A percentile compares a stretch with the other conserved stretches of the same genome.
These are phyloP conservation scores for Agrotis clavis DNA, from an alignment of 2,888 invertebrate genomes.

Conservation along the genomic window DNA sequence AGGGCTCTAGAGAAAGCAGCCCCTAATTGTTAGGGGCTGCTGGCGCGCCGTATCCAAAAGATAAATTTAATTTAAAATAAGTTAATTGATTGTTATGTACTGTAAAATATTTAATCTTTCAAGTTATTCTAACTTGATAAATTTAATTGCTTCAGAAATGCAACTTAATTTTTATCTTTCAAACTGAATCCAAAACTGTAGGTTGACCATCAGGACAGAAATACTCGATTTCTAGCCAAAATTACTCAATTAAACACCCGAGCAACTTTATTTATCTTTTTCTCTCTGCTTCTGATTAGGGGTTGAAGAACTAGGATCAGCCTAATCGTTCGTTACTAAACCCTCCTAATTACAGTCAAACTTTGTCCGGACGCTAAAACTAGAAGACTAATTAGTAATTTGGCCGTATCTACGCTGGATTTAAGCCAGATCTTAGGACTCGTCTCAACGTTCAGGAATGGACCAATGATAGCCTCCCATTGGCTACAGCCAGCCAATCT, in stretches of 20 bases:
- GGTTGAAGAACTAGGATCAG: conserved; percentile 40
- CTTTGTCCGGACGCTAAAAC: conserved; percentile 26
- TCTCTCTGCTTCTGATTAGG: conserved; percentile 18
- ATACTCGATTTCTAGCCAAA: not conserved
- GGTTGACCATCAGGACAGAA: not conserved
- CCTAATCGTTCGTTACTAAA: conserved; percentile 30
- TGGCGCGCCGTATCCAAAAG: too few species aligned
- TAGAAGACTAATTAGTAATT: conserved; percentile 50
- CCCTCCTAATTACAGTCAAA: conserved; percentile 39
- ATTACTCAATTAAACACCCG: not conserved
- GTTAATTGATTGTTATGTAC: too few species aligned
- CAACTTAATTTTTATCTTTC: not conserved
- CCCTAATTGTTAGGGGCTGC: too few species aligned
- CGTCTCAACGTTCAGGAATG: conserved; percentile 3
- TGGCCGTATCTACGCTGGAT: conserved; percentile 34
- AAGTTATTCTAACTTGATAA: too few species aligned
- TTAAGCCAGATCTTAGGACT: conserved; percentile 36
- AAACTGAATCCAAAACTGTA: not conserved
- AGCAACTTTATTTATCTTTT: not conserved
- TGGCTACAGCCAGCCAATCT: conserved; percentile 8
- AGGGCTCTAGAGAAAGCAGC: too few species aligned
- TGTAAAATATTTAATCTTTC: too few species aligned
- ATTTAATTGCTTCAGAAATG: not conserved
- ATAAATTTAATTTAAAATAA: too few species aligned
- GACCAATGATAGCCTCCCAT: conserved; percentile 13